These are phyloP conservation scores for Lucilia cuprina DNA, from an alignment of 1,140 invertebrate species.

Conservation along the genomic window DNA sequence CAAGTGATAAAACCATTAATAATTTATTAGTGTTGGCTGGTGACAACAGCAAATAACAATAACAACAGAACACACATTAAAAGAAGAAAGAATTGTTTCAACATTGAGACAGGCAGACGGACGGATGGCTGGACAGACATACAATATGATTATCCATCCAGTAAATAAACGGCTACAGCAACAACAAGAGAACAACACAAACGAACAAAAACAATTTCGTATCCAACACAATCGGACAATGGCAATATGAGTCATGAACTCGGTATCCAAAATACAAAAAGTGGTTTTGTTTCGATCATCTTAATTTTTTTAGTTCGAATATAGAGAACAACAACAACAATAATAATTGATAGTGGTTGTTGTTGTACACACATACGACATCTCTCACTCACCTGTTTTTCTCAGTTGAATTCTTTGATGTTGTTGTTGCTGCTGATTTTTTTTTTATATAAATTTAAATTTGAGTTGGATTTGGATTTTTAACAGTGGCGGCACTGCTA, in stretches of 20 bases:
- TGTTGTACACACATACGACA: not conserved
- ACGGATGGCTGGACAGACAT: not conserved
- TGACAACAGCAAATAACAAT: not conserved
- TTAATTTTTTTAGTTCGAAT: not conserved
- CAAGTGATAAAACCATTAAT: conserved; percentile 34
- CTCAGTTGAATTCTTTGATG: not conserved
- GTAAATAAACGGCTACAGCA: not conserved
- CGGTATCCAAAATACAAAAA: conserved; percentile 8
- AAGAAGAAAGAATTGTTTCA: not conserved
- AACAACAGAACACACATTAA: not conserved
- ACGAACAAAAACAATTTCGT: not conserved
- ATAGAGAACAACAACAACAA: not conserved
- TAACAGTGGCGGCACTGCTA: conserved; percentile 23
- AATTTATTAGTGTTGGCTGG: conserved; percentile 34
- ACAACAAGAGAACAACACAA: not conserved
- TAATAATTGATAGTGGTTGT: not conserved
- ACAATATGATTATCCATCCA: conserved; percentile 24
- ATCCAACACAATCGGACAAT: not conserved
- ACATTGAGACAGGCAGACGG: not conserved
- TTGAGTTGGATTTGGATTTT: not conserved
- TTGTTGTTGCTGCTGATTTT: not conserved
- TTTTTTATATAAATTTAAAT: not conserved
- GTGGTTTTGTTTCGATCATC: not conserved
- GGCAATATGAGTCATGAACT: not conserved
- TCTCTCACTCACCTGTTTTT: conserved; percentile 28